Evolutionary conservation across 2,888 invertebrate genomes (phyloP), one percentile per base, ranked within the genome.

Genomic region (Lottia scabra): DNA sequence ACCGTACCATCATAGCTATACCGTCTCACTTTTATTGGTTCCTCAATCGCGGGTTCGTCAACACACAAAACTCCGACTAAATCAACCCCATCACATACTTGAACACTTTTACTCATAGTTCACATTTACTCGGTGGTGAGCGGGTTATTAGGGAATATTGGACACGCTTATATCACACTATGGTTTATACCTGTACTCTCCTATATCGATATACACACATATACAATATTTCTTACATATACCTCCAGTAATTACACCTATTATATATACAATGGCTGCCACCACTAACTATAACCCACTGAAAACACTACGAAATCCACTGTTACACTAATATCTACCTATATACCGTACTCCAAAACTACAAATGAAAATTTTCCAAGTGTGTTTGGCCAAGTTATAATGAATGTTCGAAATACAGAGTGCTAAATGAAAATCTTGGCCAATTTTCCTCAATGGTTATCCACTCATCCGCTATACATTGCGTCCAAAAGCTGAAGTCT

Each of bases 1-100:
- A 23, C 56, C 56, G 56, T 56, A 23, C 12, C 56, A 19, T 56
- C 23, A 56, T 23, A 56, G 56, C 23, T 56, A 56, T 23, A 56
- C 56, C 23, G 19, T 56, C 56, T 56, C 56, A 23, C 56, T 56
- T 67, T 46, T 67, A 44, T 44, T 19, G 44, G 67, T 46, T 46
- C 68, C 68, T 19, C 15, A n/a, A 26, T 27, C 63, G 23, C 26
- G 30, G 66, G 26, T 70, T 66, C 63, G 66, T 66, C 70, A 70
- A 70, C 65, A 70, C 38, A 38, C 26, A 16, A 56, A 56, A 56
- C 56, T 56, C 56, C 56, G 19, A 56, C 23, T 56, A 56, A 19
- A 23, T 23, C 56, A 56, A 23, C 56, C 23, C 56, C 23, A 56
- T 56, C 56, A 56, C 56, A 56, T 56, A 56, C 19, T 56, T 56